Evolutionary conservation across 2,113 vertebrate genomes (phyloP), one percentile per base, ranked within the genome.

Genomic region (Macquaria ambigua): DNA sequence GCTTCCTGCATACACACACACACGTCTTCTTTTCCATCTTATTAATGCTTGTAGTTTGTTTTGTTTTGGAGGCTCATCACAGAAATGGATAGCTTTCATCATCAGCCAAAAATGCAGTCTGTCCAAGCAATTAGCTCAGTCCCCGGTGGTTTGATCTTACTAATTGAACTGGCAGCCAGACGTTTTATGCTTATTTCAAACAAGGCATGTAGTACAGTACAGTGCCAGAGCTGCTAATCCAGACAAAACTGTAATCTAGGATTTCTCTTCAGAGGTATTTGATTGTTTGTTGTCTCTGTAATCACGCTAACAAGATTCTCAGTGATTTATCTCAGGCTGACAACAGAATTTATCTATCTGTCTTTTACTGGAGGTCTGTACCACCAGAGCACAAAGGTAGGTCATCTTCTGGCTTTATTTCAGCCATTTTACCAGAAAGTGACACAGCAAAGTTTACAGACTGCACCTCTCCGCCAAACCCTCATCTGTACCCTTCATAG

Each of bases 161-260:
- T 75, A 55, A 85, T 28, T 70, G 78, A 85, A 11, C 3, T 66
- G 72, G 77, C 56, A 71, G 77, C 56, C 56, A 28, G 43, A 64
- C 56, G 1, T 37, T 61, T 31, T 37, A 6, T 16, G 55, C n/a
- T 58, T 20, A 50, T 59, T 59, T 74, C 43, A 69, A 21, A 50
- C 9, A 1, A 9, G 12, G 18, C 43, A 3, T 5, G 46, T 28
- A 37, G 46, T 7, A 25, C 34, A 31, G 34, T 1, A 0, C 25
- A 31, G 75, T 31, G 31, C 34, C 61, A 48, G 46, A 14, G 46
- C 46, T 48, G 56, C 12, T 6, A 31, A 41, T 55, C 46, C 23
- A 15, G 23, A 18, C 9, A 41, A 12, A 37, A 41, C 28, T 52
- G 21, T 12, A 41, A 25, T 58, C 34, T 3, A 31, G 37, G 39